These are phyloP conservation scores for Luscinia luscinia DNA, from an alignment of 2,797 vertebrate genomes.

Conservation along the genomic window DNA sequence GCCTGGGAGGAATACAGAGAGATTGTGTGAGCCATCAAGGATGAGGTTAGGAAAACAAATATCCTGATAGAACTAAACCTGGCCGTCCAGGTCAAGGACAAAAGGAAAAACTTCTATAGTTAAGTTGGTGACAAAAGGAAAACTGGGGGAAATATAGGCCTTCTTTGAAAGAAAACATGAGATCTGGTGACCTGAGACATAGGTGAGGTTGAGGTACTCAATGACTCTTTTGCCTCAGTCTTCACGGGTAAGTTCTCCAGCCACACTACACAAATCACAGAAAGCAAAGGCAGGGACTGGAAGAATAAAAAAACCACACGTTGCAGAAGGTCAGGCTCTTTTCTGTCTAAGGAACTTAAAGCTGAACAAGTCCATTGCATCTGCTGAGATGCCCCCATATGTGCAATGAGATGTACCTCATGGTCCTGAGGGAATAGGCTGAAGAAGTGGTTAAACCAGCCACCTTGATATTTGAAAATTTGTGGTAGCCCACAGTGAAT, in stretches of 20 bases:
- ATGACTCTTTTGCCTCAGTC: background rate
- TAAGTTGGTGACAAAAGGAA: background rate
- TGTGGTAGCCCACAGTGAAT: background rate
- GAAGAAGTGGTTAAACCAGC: background rate
- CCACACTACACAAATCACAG: background rate
- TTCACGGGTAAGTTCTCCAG: background rate
- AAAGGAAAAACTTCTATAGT: background rate
- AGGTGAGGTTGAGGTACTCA: background rate
- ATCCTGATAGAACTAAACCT: background rate
- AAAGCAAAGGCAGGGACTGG: background rate
- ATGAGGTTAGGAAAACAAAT: background rate
- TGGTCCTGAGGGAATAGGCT: background rate
- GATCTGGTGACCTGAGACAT: too few species aligned
- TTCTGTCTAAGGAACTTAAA: background rate
- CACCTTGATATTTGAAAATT: background rate
- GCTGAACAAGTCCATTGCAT: background rate
- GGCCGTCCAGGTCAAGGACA: background rate
- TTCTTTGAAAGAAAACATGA: rapidly evolving
- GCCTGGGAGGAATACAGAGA: background rate
- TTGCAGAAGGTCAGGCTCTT: background rate
- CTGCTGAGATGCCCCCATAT: too few species aligned
- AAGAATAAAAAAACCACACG: rapidly evolving
- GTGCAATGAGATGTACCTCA: background rate
- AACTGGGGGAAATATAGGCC: background rate
- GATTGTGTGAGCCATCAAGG: background rate